phyloP scores from a whole-genome alignment of 2,888 invertebrate genomes.

The Schizotus pectinicornis region DNA sequence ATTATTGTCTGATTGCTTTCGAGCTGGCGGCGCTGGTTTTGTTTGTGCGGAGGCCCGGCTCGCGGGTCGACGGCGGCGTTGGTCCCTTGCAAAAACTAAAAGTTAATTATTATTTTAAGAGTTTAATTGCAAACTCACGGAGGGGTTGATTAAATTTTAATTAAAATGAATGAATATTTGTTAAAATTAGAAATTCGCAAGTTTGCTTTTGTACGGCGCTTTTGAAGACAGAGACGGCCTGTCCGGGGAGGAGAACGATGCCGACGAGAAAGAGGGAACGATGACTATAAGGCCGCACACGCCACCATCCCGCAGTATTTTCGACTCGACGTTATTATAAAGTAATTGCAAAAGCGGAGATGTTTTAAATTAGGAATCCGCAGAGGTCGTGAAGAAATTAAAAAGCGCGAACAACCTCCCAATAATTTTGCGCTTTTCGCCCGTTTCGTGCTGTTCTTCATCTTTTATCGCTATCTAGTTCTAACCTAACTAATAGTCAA shows the following conservation, averaged over 20 bases:
- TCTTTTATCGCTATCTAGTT: too few relatives aligned
- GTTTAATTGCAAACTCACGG: slow-evolving; percentile 46
- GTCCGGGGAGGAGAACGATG: too few relatives aligned
- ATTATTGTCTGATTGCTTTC: too few relatives aligned
- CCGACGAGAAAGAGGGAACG: too few relatives aligned
- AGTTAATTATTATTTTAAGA: slow-evolving; percentile 43
- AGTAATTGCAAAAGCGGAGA: slow-evolving; percentile 21
- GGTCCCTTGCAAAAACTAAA: slow-evolving; percentile 34
- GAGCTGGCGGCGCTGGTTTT: slow-evolving; percentile 1
- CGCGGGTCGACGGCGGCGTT: slow-evolving; percentile 2
- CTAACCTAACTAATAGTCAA: too few relatives aligned
- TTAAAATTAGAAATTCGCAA: slow-evolving; percentile 58
- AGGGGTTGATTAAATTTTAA: slow-evolving; percentile 60
- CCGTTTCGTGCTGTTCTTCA: too few relatives aligned
- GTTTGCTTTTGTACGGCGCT: slow-evolving; percentile 43
- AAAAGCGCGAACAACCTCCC: too few relatives aligned
- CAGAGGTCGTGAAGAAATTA: slow-evolving; percentile 7
- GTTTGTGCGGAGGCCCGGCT: too few relatives aligned
- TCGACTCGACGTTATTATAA: background rate
- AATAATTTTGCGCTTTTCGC: too few relatives aligned
- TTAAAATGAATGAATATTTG: slow-evolving; percentile 60
- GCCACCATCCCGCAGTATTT: too few relatives aligned
- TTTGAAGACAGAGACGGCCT: slow-evolving; percentile 30
- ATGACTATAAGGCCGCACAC: too few relatives aligned
- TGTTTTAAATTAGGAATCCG: slow-evolving; percentile 23